Base-by-base conservation (phyloP, 2,113 vertebrate species). In the Mastomys natalensis region DNA sequence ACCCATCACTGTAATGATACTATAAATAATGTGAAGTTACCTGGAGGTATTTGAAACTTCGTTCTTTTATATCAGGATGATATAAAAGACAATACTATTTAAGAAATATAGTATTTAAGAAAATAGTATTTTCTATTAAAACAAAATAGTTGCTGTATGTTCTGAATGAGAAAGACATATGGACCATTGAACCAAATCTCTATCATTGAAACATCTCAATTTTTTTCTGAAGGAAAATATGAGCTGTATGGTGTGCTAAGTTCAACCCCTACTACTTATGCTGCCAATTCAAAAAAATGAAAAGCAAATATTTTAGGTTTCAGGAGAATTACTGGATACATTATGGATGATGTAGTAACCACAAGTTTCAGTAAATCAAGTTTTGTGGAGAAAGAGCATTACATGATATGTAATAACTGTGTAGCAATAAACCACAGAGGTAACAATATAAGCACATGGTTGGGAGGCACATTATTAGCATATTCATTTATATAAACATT, bases 61-160 rank as follows among this genome's bases (percentile, higher is more conserved):
- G 70, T 29, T 87, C 97, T 96, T 97, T 97, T 29, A 43, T 68
- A 95, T 98, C 55, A 97, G 53, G 92, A 90, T 97, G 93, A 98
- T 95, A 31, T 93, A 97, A 97, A 91, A 80, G 76, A 98, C 96
- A 96, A 93, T 48, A 77, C 53, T 74, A 48, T 92, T 98, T 89
- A 98, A 96, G 66, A 93, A 98, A 97, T 98, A 51, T 51, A 51
- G 51, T 74, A 48, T 91, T 98, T 89, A 98, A 96, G 66, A 93
- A 98, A 97, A 51, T 11, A 51, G 51, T 51, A 51, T 51, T 51
- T 98, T 78, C n/a, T 97, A 94, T 60, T 97, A 15, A 55, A 55
- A 96, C 96, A 97, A 97, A 98, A 97, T 90, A 9, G 70, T 77
- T 91, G 94, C 51, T 90, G 12, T 96, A 0, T 97, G 21, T 96